Percentiles rank a stretch among this genome's conserved stretches.
Evolutionary conservation across 2,888 invertebrate species (phyloP).

Genomic region (Cephus nigrinus): DNA sequence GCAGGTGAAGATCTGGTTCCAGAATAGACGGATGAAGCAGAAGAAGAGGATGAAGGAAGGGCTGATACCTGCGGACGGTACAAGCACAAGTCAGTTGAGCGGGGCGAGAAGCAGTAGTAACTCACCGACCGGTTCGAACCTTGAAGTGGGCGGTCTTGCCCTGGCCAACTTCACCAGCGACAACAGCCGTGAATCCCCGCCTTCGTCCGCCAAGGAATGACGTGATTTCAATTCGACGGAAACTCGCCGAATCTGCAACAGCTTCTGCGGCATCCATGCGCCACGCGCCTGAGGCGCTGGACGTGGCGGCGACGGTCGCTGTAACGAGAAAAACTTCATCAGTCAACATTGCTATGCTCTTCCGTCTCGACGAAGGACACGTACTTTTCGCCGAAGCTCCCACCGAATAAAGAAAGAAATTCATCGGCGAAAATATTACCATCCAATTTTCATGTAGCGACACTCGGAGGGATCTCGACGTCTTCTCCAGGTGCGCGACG

Average conservation of each 20-base stretch:
- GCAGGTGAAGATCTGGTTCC: conserved; percentile 98
- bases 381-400: background rate
- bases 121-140: conserved; percentile 58
- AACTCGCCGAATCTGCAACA: background rate
- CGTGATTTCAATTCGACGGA: conserved; percentile 14
- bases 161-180: conserved; percentile 71
- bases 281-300: background rate
- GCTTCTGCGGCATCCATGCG: background rate
- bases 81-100: conserved; percentile 58
- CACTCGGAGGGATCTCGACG: background rate
- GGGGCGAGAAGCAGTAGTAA: conserved; percentile 60
- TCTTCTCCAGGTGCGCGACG: background rate
- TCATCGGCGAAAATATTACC: background rate
- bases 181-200: conserved; percentile 77
- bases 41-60: conserved; percentile 97
- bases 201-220: conserved; percentile 58
- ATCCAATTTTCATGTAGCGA: background rate
- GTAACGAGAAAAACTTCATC: background rate
- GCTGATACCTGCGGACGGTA: conserved; percentile 74
- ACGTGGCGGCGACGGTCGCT: background rate
- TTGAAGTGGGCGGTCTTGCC: conserved; percentile 49
- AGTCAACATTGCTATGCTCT: background rate
- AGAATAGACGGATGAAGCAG: conserved; percentile 98
- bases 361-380: background rate
- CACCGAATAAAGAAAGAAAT: background rate